Evolutionary conservation across 2,113 vertebrate genomes (phyloP).

Genomic region (Muscicapa adusta): DNA sequence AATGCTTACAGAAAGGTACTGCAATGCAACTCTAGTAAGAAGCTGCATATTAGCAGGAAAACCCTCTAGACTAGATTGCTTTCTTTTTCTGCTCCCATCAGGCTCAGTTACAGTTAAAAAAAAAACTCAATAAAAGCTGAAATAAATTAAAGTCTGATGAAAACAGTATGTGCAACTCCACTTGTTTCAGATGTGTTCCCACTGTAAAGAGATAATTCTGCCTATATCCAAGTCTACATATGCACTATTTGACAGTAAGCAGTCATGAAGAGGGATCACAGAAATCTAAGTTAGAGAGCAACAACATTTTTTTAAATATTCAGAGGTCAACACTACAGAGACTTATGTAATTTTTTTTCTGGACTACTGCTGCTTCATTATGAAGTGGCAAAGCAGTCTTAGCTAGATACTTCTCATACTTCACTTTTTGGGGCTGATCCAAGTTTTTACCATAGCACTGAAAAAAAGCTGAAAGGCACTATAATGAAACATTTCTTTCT

Average conservation of each 20-base stretch:
- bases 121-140: background rate
- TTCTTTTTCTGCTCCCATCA: background rate
- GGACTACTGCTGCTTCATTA: background rate
- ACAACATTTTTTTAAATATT: background rate
- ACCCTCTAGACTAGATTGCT: background rate
- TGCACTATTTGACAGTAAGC: background rate
- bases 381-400: background rate
- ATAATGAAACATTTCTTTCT: background rate
- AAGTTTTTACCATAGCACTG: background rate
- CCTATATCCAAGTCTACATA: background rate
- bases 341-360: background rate
- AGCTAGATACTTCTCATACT: background rate
- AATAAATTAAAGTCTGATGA: background rate
- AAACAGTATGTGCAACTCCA: background rate
- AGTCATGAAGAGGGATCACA: background rate
- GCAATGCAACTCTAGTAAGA: background rate
- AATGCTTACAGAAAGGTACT: background rate
- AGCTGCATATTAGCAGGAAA: background rate
- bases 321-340: background rate
- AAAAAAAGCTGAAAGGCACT: background rate
- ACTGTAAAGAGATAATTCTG: background rate
- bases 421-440: background rate
- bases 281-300: background rate
- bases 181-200: background rate
- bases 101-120: background rate